Evolutionary conservation across 2,113 vertebrate species (phyloP).

Genomic region (Aphelocoma coerulescens): DNA sequence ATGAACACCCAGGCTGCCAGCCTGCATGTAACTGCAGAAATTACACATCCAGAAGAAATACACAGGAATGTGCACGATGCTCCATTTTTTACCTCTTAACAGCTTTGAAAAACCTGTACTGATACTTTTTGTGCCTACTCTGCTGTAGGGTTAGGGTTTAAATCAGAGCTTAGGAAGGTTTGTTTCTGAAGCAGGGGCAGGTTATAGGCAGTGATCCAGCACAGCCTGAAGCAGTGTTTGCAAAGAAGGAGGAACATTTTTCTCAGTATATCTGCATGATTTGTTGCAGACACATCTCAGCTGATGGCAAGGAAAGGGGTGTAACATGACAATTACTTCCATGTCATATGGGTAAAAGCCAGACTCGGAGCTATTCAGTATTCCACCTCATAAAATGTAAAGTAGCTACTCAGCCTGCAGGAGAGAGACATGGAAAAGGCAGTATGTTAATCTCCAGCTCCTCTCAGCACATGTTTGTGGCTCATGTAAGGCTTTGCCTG

Average conservation of each 20-base stretch:
- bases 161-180: not conserved
- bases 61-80: rapidly evolving
- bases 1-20: not conserved
- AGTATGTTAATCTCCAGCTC: not conserved
- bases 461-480: not conserved
- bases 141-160: not conserved
- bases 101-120: not conserved
- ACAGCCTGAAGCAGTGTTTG: not conserved
- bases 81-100: not conserved
- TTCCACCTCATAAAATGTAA: not conserved
- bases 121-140: not conserved
- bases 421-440: not conserved
- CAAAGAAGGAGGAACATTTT: not conserved
- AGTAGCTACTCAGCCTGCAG: not conserved
- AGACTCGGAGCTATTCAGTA: not conserved
- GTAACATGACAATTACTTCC: not conserved
- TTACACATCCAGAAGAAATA: not conserved
- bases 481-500: not conserved
- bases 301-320: not conserved
- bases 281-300: not conserved
- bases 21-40: not conserved
- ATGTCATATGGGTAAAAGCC: not conserved
- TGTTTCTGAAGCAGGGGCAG: not conserved
- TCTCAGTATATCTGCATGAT: not conserved
- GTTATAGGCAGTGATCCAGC: not conserved